Base-by-base conservation (phyloP, 1,140 invertebrate genomes). In the Penaeus vannamei region DNA sequence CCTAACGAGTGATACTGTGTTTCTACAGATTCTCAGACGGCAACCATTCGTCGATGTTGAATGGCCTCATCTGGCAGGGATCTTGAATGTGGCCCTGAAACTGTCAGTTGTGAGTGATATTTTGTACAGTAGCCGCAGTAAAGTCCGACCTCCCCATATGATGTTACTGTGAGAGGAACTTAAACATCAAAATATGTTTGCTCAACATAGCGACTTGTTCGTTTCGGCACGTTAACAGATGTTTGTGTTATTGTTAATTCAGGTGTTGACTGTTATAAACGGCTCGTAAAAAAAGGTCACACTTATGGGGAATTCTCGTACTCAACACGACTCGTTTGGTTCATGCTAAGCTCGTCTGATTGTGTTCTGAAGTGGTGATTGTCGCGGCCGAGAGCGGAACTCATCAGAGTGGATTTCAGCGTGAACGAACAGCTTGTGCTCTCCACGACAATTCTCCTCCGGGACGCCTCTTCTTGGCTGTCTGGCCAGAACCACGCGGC, bases 131-230 rank as follows among this genome's bases (percentile, higher is more conserved):
- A 87, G 86, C 77, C 86, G 79, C 86, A 87, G 86, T 82, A 61
- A 66, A 87, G 87, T 89, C 87, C 87, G 84, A 89, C 87, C 87
- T 89, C 82, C 87, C 87, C 87, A 84, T 72, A 89, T 89, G 87
- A 89, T 89, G 83, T 90, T 86, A 85, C 64, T 90, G 84, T 90
- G 85, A 85, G 84, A 85, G 84, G 81, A 90, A 90, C 88, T 90
- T 66, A 53, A 85, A 90, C 88, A 90, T 90, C 88, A 90, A 90
- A 90, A 90, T 90, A 80, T 86, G 88, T 90, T 90, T 90, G 88
- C 88, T 90, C 88, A 90, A 90, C 88, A 90, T 90, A 90, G 88
- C 88, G 85, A 90, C 84, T 90, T 90, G 88, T 90, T 90, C 88
- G 88, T 90, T 90, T 72, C 83, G 88, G 84, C 84, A 90, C 77